A percentile compares a stretch with the other conserved stretches of the same genome.
Conservation (phyloP, 2,797 vertebrate species). For the Gambusia yucatana region DNA sequence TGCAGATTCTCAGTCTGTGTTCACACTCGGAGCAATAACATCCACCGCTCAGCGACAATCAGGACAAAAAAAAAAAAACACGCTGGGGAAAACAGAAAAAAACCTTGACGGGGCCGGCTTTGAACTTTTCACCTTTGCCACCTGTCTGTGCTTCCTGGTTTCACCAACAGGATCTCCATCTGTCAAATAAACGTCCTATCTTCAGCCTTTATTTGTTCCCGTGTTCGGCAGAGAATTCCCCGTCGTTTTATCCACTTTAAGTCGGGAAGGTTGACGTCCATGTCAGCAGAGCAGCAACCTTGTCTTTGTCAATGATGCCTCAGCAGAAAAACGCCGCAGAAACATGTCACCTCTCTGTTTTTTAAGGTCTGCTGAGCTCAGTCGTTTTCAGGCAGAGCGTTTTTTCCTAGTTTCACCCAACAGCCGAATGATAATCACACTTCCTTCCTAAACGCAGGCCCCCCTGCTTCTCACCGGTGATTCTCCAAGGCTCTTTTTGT, state of each 20-base stretch:
- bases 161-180: slow-evolving; percentile 11
- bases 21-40: slow-evolving; percentile 40
- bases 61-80: slow-evolving; percentile 17
- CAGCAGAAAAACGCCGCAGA: slow-evolving; percentile 1
- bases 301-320: slow-evolving; percentile 41
- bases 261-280: slow-evolving; percentile 22
- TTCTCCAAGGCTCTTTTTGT: slow-evolving; percentile 61
- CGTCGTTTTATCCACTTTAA: slow-evolving; percentile 14
- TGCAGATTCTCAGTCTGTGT: slow-evolving; percentile 63
- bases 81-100: slow-evolving; percentile 4
- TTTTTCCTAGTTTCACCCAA: slow-evolving; percentile 8
- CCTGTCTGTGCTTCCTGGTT: slow-evolving; percentile 16
- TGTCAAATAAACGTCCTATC: slow-evolving; percentile 4
- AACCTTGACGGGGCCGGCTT: slow-evolving; percentile 1
- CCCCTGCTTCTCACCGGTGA: slow-evolving; percentile 52
- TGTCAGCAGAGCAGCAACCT: slow-evolving; percentile 24
- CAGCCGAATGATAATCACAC: slow-evolving; percentile 32
- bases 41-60: slow-evolving; percentile 30
- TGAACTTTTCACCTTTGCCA: slow-evolving; percentile 38
- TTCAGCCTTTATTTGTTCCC: not conserved
- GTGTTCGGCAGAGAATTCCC: slow-evolving; percentile 12
- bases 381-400: slow-evolving; percentile 8
- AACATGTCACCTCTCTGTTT: slow-evolving; percentile 1
- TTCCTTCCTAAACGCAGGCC: slow-evolving; percentile 74
- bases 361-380: slow-evolving; percentile 52